Base-by-base conservation (phyloP, 2,888 invertebrate species). In the Eurytoma californica region DNA sequence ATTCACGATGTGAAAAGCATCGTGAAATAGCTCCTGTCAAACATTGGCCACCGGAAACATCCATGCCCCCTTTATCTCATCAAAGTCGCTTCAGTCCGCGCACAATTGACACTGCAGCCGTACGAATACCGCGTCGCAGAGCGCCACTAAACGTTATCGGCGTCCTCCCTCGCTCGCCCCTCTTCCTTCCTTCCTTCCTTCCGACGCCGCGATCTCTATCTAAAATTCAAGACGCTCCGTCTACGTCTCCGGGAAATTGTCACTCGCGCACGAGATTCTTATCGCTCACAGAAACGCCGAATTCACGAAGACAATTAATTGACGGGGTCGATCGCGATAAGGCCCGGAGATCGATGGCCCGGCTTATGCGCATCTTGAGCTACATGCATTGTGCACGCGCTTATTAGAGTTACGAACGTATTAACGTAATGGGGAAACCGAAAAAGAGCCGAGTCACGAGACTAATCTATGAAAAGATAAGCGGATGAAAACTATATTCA, bases 181-280 rank as follows among this genome's bases (percentile, higher is more conserved):
- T 30, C 63, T 30, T 66, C 55, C 24, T 12, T 47, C 20, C 14
- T 47, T 20, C 39, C 57, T 63, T 18, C 47, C 20, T 67, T 20
- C 28, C 13, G 24, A 24, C 24, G 14, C n/a, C 14, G 30, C 20
- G 24, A 66, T n/a, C 16, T 14, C 57, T 57, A 73, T 73, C 73
- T 73, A 16, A 57, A 65, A 66, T 73, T 73, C 57, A 73, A 66
- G 73, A 57, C 47, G 39, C 57, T 20, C 55, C 63, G 65, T 53
- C 53, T 47, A 60, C 28, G 61, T 61, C 47, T 16, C 13, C 16
- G 14, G 49, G 51, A 65, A 65, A 57, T 9, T n/a, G 57, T 66
- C 57, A 65, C 73, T 72, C 39, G 18, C 55, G 13, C 53, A 9
- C 20, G n/a, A 24, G 61, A 61, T 18, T 28, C 51, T 47, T 63